phyloP scores from a whole-genome alignment of 2,113 vertebrate genomes.

The Ariopsis seemanni region DNA sequence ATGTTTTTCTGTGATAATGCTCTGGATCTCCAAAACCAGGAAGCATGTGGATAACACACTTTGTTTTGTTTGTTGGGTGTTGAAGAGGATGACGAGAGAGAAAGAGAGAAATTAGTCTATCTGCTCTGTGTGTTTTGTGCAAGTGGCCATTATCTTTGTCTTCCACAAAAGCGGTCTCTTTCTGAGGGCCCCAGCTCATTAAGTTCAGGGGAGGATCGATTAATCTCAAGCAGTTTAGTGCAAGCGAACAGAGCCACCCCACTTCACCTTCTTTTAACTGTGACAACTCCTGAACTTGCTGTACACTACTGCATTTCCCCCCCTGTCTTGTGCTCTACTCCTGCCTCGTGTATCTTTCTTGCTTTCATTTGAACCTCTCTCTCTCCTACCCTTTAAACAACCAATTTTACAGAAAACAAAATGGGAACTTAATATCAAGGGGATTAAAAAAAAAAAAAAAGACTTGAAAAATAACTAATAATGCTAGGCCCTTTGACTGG shows the following conservation, averaged over 20 bases:
- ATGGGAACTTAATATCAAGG: neutral
- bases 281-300: constrained; percentile 12
- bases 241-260: constrained; percentile 63
- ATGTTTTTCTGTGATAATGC: neutral
- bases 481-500: neutral
- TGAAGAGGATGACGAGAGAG: neutral
- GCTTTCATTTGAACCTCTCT: constrained; percentile 41
- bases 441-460: neutral
- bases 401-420: neutral
- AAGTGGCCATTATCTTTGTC: constrained; percentile 64
- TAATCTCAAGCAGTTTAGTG: constrained; percentile 73
- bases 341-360: constrained; percentile 18
- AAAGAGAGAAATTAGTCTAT: neutral
- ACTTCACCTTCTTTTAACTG: constrained; percentile 52
- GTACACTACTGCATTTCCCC: constrained; percentile 33
- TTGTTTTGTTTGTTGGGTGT: neutral
- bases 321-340: neutral
- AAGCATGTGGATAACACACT: neutral
- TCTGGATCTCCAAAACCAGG: neutral
- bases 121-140: neutral
- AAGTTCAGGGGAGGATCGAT: constrained; percentile 71
- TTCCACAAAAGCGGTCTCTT: constrained; percentile 66
- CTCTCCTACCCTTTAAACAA: neutral
- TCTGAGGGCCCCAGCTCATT: constrained; percentile 69
- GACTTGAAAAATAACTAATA: neutral